Percentiles rank a stretch among this genome's conserved stretches.
phyloP scores from a whole-genome alignment of 2,888 invertebrate species.

The Tromatobia lineatoria region DNA sequence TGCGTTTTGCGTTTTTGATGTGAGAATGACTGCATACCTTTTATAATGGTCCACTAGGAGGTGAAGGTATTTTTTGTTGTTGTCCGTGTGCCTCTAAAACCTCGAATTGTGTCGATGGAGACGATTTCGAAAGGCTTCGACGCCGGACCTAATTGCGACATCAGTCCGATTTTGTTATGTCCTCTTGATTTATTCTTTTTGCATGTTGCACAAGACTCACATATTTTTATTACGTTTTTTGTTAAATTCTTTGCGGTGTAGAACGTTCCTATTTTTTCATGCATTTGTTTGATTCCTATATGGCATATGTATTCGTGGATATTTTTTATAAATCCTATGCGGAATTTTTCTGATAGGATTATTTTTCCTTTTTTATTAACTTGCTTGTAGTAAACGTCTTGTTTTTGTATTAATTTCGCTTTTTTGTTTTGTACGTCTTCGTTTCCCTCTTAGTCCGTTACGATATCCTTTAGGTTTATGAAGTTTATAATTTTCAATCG shows the following conservation, averaged over 20 bases:
- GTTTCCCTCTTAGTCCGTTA: slow-evolving; percentile 52
- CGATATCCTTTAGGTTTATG: slow-evolving; percentile 40
- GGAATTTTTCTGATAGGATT: slow-evolving; percentile 54
- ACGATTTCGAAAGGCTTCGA: slow-evolving; percentile 26
- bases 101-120: slow-evolving; percentile 33
- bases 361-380: slow-evolving; percentile 61
- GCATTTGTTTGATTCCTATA: slow-evolving; percentile 65
- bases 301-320: slow-evolving; percentile 58
- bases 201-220: slow-evolving; percentile 23
- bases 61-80: slow-evolving; percentile 75
- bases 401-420: slow-evolving; percentile 72
- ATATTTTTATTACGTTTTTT: slow-evolving; percentile 66
- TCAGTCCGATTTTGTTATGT: slow-evolving; percentile 14
- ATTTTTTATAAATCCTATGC: slow-evolving; percentile 57
- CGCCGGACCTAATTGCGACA: slow-evolving; percentile 37
- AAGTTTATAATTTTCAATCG: too few relatives aligned
- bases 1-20: slow-evolving; percentile 71
- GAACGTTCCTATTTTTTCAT: slow-evolving; percentile 63
- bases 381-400: slow-evolving; percentile 73
- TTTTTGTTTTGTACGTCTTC: too few relatives aligned
- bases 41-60: slow-evolving; percentile 73
- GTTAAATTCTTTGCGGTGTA: slow-evolving; percentile 63
- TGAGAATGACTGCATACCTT: slow-evolving; percentile 71
- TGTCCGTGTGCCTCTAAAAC: slow-evolving; percentile 69
- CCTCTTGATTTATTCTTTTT: neutral